Evolutionary conservation across 2,113 vertebrate genomes (phyloP).

Genomic region (Colistium nudipinnis): DNA sequence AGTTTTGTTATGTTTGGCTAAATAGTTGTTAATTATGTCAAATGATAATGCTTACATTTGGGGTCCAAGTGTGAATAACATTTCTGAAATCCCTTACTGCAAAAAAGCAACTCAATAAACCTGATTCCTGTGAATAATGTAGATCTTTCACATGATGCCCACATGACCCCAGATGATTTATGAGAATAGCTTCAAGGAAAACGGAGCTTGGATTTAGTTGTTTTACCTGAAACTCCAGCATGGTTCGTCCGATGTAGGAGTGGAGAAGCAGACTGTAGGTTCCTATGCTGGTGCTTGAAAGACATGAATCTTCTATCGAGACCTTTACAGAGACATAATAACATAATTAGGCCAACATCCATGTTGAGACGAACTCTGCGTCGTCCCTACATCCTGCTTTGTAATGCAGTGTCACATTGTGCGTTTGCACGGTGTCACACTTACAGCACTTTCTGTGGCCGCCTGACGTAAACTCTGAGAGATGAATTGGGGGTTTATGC

Average conservation of each 20-base stretch:
- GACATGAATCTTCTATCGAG: slow-evolving; percentile 83
- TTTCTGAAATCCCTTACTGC: not conserved
- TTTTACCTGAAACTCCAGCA: slow-evolving; percentile 93
- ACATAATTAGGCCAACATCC: slow-evolving; percentile 21
- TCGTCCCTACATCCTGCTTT: slow-evolving; percentile 4
- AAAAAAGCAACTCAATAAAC: slow-evolving; percentile 4
- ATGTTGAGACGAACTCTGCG: not conserved
- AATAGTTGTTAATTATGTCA: slow-evolving; percentile 4
- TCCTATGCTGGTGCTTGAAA: slow-evolving; percentile 89
- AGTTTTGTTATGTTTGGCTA: slow-evolving; percentile 19
- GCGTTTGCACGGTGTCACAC: slow-evolving; percentile 45
- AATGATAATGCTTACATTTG: slow-evolving; percentile 12
- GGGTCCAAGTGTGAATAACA: not conserved
- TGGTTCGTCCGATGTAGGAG: slow-evolving; percentile 87
- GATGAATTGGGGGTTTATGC: slow-evolving; percentile 89
- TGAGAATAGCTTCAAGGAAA: slow-evolving; percentile 20
- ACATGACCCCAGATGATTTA: slow-evolving; percentile 28
- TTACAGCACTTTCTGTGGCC: slow-evolving; percentile 84
- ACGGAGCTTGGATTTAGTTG: not conserved
- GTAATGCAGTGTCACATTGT: not conserved
- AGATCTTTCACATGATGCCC: not conserved
- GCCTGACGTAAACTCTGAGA: slow-evolving; percentile 87
- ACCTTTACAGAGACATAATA: slow-evolving; percentile 81
- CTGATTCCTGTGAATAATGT: slow-evolving; percentile 9
- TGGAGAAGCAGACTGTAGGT: slow-evolving; percentile 89